Conservation (phyloP, 2,888 invertebrate species). For the Tinea semifulvella region DNA sequence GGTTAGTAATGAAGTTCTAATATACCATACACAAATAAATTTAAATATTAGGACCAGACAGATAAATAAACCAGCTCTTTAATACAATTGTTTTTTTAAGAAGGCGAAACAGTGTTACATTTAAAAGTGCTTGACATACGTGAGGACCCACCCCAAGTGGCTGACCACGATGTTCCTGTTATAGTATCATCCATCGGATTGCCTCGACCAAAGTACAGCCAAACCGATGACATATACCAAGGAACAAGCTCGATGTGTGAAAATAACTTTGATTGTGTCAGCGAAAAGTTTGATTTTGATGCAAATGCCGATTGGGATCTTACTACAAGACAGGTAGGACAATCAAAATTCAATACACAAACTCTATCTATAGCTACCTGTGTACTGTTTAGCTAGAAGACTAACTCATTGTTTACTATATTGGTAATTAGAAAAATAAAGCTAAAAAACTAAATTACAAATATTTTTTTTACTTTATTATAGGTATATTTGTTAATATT, state of each 20-base stretch:
- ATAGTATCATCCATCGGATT: conserved; percentile 66
- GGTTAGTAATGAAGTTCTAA: conserved; percentile 43
- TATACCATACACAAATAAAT: not conserved
- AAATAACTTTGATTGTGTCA: conserved; percentile 62
- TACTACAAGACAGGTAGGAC: conserved; percentile 89
- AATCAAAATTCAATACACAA: too few species aligned
- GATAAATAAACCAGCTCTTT: not conserved
- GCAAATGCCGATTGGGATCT: conserved; percentile 85
- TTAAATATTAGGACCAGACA: not conserved
- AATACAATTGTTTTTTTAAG: conserved; percentile 37
- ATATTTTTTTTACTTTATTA: too few species aligned
- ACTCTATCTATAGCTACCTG: too few species aligned
- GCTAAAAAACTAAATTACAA: too few species aligned
- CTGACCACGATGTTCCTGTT: conserved; percentile 92
- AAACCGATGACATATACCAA: not conserved
- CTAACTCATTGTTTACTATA: too few species aligned
- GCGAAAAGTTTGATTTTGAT: conserved; percentile 63
- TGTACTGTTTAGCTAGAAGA: too few species aligned
- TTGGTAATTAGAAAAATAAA: too few species aligned
- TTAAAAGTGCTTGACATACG: conserved; percentile 86
- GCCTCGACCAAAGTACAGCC: conserved; percentile 31
- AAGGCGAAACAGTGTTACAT: conserved; percentile 88
- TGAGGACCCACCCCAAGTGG: conserved; percentile 81
- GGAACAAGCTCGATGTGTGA: conserved; percentile 24
- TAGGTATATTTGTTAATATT: too few species aligned